Conservation (phyloP, 1,140 invertebrate genomes). For the Drosophila nebulosa region DNA sequence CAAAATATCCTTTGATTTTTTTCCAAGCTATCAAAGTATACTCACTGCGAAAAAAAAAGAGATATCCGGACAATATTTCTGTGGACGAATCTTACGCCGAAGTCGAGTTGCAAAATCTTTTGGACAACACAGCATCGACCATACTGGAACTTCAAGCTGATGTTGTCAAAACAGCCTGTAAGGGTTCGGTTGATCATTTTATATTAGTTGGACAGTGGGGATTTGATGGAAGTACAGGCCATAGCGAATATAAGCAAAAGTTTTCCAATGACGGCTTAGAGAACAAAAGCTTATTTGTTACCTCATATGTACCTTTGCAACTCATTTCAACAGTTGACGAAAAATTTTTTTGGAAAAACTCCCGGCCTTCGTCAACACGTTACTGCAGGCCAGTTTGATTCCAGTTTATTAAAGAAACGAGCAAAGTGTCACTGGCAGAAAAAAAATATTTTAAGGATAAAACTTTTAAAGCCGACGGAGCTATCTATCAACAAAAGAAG, state of each 20-base stretch:
- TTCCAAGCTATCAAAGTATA: constrained; percentile 21
- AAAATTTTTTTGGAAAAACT: too few relatives aligned
- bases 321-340: too few relatives aligned
- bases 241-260: constrained; percentile 34
- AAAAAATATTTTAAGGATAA: constrained; percentile 13
- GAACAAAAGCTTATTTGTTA: constrained; percentile 37
- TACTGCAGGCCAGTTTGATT: constrained; percentile 22
- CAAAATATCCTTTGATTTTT: constrained; percentile 21
- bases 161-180: not conserved
- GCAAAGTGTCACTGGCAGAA: not conserved
- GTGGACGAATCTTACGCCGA: constrained; percentile 10
- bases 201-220: constrained; percentile 24
- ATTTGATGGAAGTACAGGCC: not conserved
- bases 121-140: too few relatives aligned
- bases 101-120: too few relatives aligned
- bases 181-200: constrained; percentile 9
- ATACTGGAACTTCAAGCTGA: too few relatives aligned
- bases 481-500: constrained; percentile 1
- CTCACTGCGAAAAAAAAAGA: constrained; percentile 1
- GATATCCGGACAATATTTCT: constrained; percentile 23
- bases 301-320: too few relatives aligned
- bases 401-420: too few relatives aligned
- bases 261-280: constrained; percentile 6
- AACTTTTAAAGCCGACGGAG: constrained; percentile 6
- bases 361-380: too few relatives aligned